Percentiles rank a stretch among this genome's conserved stretches.
phyloP scores from a whole-genome alignment of 2,113 vertebrate species.

The Eptesicus fuscus region DNA sequence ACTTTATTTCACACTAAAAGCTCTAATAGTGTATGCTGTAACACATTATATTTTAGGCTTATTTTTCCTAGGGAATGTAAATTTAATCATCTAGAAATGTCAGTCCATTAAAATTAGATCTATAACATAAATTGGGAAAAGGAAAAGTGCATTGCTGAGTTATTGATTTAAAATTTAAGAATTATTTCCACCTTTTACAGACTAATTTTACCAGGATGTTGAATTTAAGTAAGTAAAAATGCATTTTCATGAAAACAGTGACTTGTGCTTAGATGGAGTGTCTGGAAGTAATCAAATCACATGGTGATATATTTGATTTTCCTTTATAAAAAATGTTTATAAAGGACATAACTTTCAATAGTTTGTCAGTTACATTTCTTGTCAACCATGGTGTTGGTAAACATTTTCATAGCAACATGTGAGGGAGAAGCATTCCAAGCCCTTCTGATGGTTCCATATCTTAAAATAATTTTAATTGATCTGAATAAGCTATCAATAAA shows the following conservation, averaged over 20 bases:
- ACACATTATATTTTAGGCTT: not conserved
- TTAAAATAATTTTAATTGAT: not conserved
- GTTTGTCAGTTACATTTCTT: not conserved
- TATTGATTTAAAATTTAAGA: not conserved
- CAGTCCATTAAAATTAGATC: not conserved
- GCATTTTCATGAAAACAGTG: not conserved
- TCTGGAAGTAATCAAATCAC: slow-evolving; percentile 20
- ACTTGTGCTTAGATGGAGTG: not conserved
- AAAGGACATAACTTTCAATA: not conserved
- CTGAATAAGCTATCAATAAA: not conserved
- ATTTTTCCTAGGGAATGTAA: not conserved
- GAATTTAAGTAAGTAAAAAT: slow-evolving; percentile 6
- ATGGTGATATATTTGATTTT: not conserved
- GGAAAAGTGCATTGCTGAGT: not conserved
- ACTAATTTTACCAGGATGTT: not conserved
- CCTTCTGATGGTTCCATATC: not conserved
- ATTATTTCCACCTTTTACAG: not conserved
- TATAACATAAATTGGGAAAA: not conserved
- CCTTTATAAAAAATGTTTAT: slow-evolving; percentile 20
- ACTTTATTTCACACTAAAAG: not conserved
- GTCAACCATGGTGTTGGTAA: not conserved
- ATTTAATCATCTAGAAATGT: not conserved
- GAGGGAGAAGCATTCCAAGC: not conserved
- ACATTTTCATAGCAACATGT: not conserved
- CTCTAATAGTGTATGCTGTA: not conserved